A percentile compares a stretch with the other conserved stretches of the same genome.
These are phyloP conservation scores for Mustela lutreola DNA, from an alignment of 2,113 vertebrate genomes.

Conservation along the genomic window DNA sequence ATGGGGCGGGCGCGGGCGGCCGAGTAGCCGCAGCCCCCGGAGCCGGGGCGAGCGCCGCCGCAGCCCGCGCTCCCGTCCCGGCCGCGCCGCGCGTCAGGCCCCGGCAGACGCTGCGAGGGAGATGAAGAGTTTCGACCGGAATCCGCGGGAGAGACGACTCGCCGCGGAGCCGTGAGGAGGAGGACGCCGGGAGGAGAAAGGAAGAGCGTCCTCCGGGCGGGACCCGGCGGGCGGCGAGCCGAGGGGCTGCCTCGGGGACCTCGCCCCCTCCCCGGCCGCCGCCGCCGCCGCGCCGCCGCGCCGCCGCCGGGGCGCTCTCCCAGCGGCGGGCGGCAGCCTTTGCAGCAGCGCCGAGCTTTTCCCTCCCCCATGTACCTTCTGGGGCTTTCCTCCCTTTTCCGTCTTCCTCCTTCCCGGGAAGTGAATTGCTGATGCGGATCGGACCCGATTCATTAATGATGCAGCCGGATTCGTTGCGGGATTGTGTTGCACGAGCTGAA, in stretches of 20 bases:
- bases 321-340: slow-evolving; percentile 76
- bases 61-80: slow-evolving; percentile 49
- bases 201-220: slow-evolving; percentile 78
- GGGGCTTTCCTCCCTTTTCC: slow-evolving; percentile 16
- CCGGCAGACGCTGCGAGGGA: slow-evolving; percentile 66
- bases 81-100: slow-evolving; percentile 77
- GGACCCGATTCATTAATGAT: slow-evolving; percentile 81
- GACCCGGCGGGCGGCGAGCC: slow-evolving; percentile 80
- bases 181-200: slow-evolving; percentile 75
- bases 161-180: slow-evolving; percentile 82
- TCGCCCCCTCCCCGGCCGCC: slow-evolving; percentile 80
- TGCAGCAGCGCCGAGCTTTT: slow-evolving; percentile 74
- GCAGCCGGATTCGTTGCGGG: slow-evolving; percentile 85
- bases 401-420: slow-evolving; percentile 71
- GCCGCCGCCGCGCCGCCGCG: background rate
- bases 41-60: slow-evolving; percentile 63
- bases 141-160: background rate
- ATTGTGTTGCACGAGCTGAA: slow-evolving; percentile 87
- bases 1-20: slow-evolving; percentile 86
- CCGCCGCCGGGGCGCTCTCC: slow-evolving; percentile 77
- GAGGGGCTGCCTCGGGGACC: slow-evolving; percentile 77
- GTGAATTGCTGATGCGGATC: slow-evolving; percentile 75
- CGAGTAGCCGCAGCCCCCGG: slow-evolving; percentile 73
- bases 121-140: slow-evolving; percentile 80
- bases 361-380: slow-evolving; percentile 73